Base-by-base conservation (phyloP, 1,140 invertebrate genomes). In the Oryzaephilus surinamensis region DNA sequence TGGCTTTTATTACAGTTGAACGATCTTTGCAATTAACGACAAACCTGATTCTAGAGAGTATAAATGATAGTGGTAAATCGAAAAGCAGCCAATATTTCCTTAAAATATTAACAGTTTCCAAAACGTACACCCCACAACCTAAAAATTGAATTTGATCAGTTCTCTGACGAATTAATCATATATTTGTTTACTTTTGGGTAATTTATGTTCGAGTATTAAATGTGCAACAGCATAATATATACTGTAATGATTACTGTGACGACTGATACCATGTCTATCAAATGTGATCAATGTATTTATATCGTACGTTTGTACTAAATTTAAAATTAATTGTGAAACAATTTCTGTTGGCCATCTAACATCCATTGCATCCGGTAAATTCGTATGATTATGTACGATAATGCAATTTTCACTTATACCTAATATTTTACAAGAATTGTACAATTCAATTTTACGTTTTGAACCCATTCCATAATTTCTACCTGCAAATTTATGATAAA, bases 221-320 rank as follows among this genome's bases (percentile, higher is more conserved):
- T 82, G 74, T 41, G 78, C 77, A 18, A 85, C 66, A 41, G 80
- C 82, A 67, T 81, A 81, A 60, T 83, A 88, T 41, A 89, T 72
- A 29, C 85, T 78, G 44, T 74, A 78, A 61, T 97, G 94, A 70
- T 97, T 97, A 16, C 71, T 65, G 67, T 97, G 93, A 6, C 78
- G 76, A 52, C 87, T 93, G 3, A 97, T 77, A 31, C 94, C 94
- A 56, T 79, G 66, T 55, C 79, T 77, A 65, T 97, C 93, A 70
- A 97, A 97, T 20, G 92, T 95, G 26, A 97, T 75, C 34, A 95
- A 70, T 13, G 82, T 80, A 53, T 89, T 79, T 52, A 91, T 84
- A 57, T 79, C 74, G 38, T 85, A 70, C 27, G 69, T 66, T 62
- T 84, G 77, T 32, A 90, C 62, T 29, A 79, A 70, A 29, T 82